Evolutionary conservation across 2,113 vertebrate genomes (phyloP).

Genomic region (Bubo scandiacus): DNA sequence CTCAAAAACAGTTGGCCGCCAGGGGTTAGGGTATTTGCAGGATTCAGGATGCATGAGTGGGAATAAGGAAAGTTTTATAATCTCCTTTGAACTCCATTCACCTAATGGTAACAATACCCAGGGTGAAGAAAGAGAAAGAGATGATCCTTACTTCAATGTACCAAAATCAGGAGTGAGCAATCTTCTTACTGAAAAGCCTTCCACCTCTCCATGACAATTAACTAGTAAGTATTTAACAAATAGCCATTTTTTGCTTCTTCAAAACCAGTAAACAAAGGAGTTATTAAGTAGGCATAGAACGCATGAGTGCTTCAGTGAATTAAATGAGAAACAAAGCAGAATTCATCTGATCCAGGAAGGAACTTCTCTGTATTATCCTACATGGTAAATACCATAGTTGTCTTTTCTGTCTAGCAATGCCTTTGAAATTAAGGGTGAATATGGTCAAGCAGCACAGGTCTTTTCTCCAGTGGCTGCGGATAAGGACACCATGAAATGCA

Average conservation of each 20-base stretch:
- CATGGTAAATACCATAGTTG: neutral
- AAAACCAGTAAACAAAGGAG: neutral
- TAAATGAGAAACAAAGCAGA: neutral
- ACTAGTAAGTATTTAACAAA: neutral
- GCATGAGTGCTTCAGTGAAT: neutral
- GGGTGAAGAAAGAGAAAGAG: neutral
- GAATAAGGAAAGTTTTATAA: neutral
- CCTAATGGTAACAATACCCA: neutral
- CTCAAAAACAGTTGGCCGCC: neutral
- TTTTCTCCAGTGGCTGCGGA: neutral
- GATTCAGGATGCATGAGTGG: neutral
- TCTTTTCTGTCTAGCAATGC: neutral
- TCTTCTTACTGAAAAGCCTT: neutral
- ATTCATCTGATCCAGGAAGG: neutral
- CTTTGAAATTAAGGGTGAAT: neutral
- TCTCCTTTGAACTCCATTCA: neutral
- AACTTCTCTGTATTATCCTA: neutral
- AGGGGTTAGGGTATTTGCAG: neutral
- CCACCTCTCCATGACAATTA: neutral
- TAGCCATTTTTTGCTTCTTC: rapidly evolving
- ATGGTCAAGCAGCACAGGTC: neutral
- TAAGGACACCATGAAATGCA: neutral
- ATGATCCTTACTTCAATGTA: neutral
- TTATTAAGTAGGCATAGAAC: neutral
- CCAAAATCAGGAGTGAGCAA: neutral